Percentiles rank a stretch among this genome's conserved stretches.
Evolutionary conservation across 2,113 vertebrate species (phyloP).

Genomic region (Apodemus speciosus): DNA sequence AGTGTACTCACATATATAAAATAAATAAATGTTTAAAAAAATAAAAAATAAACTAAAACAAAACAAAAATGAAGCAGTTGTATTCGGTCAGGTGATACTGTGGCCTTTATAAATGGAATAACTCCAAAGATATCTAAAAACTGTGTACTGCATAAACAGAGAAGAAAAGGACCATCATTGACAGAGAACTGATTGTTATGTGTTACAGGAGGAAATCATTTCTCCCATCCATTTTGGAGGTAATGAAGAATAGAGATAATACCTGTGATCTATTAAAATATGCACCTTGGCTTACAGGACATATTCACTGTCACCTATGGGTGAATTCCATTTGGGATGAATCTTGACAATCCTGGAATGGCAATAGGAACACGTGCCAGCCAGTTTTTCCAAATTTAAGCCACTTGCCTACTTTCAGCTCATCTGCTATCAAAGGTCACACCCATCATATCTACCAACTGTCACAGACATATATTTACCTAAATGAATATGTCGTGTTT

Average conservation of each 20-base stretch:
- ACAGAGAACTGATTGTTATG: conserved; percentile 93
- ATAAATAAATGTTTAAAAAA: too few relatives aligned
- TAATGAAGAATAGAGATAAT: conserved; percentile 96
- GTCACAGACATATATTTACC: conserved; percentile 96
- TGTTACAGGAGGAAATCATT: conserved; percentile 95
- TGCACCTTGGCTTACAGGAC: conserved; percentile 94
- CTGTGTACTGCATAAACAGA: conserved; percentile 92
- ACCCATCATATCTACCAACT: conserved; percentile 94
- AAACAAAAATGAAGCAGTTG: conserved; percentile 87
- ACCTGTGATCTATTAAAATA: conserved; percentile 95
- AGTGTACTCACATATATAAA: too few relatives aligned
- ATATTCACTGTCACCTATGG: conserved; percentile 96
- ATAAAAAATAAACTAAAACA: background rate
- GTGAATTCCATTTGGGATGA: conserved; percentile 98
- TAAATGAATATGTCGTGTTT: conserved; percentile 98
- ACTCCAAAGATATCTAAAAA: conserved; percentile 91
- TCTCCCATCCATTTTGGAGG: conserved; percentile 97
- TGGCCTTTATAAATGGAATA: conserved; percentile 93
- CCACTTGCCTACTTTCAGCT: conserved; percentile 97
- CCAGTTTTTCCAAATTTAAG: conserved; percentile 94
- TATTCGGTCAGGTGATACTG: conserved; percentile 93
- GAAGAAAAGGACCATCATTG: conserved; percentile 92
- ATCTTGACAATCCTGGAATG: conserved; percentile 94
- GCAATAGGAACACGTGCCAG: conserved; percentile 93
- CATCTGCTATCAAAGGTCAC: conserved; percentile 96